A percentile compares a stretch with the other conserved stretches of the same genome.
phyloP scores from a whole-genome alignment of 2,797 vertebrate genomes.

The Cercopithecus neglectus region DNA sequence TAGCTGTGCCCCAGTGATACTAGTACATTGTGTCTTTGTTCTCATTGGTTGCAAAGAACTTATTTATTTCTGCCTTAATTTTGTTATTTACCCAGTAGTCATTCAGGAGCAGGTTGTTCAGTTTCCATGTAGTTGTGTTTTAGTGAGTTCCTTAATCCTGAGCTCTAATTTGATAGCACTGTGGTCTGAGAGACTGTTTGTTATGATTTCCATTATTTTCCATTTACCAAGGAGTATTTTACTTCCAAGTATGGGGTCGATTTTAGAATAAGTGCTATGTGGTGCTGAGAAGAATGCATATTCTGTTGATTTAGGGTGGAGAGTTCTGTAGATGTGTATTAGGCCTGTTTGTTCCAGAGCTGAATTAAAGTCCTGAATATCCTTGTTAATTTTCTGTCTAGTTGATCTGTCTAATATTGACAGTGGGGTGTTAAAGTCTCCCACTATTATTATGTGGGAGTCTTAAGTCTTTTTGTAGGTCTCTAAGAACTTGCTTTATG shows the following conservation, averaged over 20 bases:
- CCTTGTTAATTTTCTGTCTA: not conserved
- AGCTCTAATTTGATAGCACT: not conserved
- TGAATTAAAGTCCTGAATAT: not conserved
- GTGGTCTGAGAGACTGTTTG: not conserved
- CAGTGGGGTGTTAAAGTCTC: not conserved
- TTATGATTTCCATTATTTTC: not conserved
- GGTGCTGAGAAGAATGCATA: not conserved
- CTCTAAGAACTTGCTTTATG: not conserved
- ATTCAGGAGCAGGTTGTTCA: no score
- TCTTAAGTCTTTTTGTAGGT: not conserved
- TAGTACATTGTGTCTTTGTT: no score
- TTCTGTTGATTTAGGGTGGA: not conserved
- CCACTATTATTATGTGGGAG: not conserved
- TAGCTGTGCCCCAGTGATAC: no score
- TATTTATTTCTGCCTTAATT: no score
- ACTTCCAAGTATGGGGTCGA: not conserved
- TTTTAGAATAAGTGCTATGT: not conserved
- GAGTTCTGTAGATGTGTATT: not conserved
- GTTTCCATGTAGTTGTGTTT: no score
- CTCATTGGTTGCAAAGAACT: no score
- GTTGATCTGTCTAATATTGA: not conserved
- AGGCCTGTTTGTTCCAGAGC: not conserved
- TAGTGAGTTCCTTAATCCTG: not conserved
- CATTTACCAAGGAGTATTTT: not conserved
- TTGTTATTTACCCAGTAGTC: no score